Evolutionary conservation across 2,113 vertebrate genomes (phyloP).

Genomic region (Oryzias celebensis): DNA sequence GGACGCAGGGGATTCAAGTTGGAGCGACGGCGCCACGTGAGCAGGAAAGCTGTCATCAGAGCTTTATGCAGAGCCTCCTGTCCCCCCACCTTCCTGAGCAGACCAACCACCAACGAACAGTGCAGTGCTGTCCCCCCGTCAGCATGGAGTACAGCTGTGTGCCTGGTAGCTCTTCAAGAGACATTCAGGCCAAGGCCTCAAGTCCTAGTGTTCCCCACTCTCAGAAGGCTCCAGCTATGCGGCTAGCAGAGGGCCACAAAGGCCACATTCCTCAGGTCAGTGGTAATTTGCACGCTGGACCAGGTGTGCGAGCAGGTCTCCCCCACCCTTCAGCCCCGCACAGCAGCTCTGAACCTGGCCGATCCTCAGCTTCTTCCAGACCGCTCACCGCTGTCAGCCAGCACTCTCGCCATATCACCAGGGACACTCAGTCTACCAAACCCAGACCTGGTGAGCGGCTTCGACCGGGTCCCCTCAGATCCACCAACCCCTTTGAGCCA

Average conservation of each 20-base stretch:
- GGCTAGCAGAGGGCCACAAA: conserved; percentile 87
- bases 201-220: conserved; percentile 87
- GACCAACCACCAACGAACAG: conserved; percentile 84
- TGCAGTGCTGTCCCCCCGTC: conserved; percentile 87
- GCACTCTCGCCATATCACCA: conserved; percentile 85
- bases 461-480: conserved; percentile 86
- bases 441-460: conserved; percentile 87
- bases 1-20: conserved; percentile 84
- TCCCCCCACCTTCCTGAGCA: conserved; percentile 90
- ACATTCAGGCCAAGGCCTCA: conserved; percentile 90
- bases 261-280: conserved; percentile 89
- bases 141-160: conserved; percentile 90
- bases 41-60: conserved; percentile 92
- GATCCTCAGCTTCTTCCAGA: conserved; percentile 78
- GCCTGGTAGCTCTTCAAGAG: conserved; percentile 83
- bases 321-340: conserved; percentile 86
- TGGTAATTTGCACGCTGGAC: conserved; percentile 86
- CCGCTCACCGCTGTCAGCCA: conserved; percentile 84
- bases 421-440: conserved; percentile 84
- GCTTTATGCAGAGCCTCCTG: conserved; percentile 95
- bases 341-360: conserved; percentile 85
- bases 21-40: conserved; percentile 82
- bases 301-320: conserved; percentile 83
- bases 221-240: conserved; percentile 88
- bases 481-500: conserved; percentile 88